Base-by-base conservation (phyloP, 1,140 invertebrate species). In the Lasaia peninsularis region DNA sequence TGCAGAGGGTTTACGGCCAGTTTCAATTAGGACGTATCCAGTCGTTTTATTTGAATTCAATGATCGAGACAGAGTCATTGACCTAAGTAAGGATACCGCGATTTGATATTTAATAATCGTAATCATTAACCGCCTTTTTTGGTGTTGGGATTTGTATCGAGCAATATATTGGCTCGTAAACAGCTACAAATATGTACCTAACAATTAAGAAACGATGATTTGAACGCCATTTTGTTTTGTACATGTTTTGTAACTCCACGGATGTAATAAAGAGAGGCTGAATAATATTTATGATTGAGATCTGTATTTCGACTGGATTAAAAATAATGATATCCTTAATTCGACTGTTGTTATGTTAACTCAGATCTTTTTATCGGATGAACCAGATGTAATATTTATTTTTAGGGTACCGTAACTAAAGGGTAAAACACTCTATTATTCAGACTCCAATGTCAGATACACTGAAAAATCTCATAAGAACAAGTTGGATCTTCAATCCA, bases 121-220 rank as follows among this genome's bases (percentile, higher is more conserved):
- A 63, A 65, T 76, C 75, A 75, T 86, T 82, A 82, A 66, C 70
- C 58, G 71, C 67, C 69, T 80, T 82, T 76, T 80, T 71, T 61
- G 67, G 67, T 52, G 62, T 73, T 70, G 71, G 53, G 73, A 76
- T 72, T 73, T 69, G 70, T 65, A 60, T 65, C 67, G 70, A 54
- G 65, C 60, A 75, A 69, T 67, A 73, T 71, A 75, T 67, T 73
- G 44, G 52, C 53, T 62, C 63, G 62, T 74, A 75, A 70, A 65
- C 60, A 52, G 57, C 59, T 65, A 63, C 64, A 51, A 69, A 68
- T 63, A 59, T 65, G 60, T 76, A 75, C 69, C 65, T 37, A 63
- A 54, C 62, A 54, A 44, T 65, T 67, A 70, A 66, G 58, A 59
- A 56, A 56, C 50, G 62, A 48, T 57, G 40, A 55, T 57, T 54